phyloP scores from a whole-genome alignment of 2,113 vertebrate species.

The Emydura subglobosa region DNA sequence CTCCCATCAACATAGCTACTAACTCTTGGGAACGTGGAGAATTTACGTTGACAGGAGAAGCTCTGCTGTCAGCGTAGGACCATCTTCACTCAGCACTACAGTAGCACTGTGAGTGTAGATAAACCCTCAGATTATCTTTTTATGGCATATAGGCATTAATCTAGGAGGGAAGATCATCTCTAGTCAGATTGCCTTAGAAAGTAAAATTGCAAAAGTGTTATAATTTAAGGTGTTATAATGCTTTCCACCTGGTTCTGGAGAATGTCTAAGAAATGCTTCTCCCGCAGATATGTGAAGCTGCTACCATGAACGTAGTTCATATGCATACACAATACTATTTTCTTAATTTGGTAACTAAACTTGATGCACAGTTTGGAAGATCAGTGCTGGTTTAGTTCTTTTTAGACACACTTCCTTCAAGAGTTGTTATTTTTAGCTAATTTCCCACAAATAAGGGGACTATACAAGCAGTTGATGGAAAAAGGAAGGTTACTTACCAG shows the following conservation, averaged over 20 bases:
- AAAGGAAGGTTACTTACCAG: neutral
- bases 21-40: neutral
- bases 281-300: neutral
- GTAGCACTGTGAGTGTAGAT: neutral
- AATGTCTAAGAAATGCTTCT: neutral
- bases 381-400: fast-evolving
- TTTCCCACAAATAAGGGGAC: neutral
- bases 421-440: neutral
- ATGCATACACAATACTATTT: neutral
- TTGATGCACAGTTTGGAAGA: neutral
- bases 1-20: neutral
- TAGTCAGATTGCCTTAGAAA: neutral
- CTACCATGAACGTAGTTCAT: neutral
- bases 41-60: neutral
- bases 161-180: neutral
- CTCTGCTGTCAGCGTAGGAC: neutral
- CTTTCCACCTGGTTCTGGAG: neutral
- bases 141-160: neutral
- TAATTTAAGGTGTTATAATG: neutral
- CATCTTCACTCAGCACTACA: neutral
- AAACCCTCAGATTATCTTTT: neutral
- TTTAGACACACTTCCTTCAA: neutral
- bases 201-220: neutral
- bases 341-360: neutral
- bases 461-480: neutral